phyloP scores from a whole-genome alignment of 2,888 invertebrate genomes.

The Tineola bisselliella region DNA sequence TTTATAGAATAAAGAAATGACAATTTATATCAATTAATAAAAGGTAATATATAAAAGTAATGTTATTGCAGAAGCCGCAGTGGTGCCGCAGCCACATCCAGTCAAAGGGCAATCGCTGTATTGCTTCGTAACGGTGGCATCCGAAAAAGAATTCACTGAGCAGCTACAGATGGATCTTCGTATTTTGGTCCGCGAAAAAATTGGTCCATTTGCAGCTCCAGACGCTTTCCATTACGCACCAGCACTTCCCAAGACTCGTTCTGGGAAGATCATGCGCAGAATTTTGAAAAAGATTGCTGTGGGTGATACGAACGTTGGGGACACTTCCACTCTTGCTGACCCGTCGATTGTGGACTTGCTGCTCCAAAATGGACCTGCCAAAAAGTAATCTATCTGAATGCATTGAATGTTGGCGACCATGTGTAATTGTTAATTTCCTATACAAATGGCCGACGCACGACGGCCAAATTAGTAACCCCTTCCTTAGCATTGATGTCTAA shows the following conservation, averaged over 20 bases:
- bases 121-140: conserved; percentile 92
- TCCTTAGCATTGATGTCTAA: background rate
- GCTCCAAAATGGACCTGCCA: conserved; percentile 74
- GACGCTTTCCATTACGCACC: conserved; percentile 95
- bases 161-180: conserved; percentile 77
- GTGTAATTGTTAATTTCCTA: background rate
- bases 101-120: conserved; percentile 98
- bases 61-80: conserved; percentile 85
- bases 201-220: conserved; percentile 96
- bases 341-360: conserved; percentile 85
- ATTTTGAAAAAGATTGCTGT: conserved; percentile 93
- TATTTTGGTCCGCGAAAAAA: conserved; percentile 84
- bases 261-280: conserved; percentile 98
- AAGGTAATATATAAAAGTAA: background rate
- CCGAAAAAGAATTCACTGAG: conserved; percentile 75
- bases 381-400: background rate
- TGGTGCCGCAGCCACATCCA: conserved; percentile 92
- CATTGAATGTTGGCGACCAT: conserved; percentile 1
- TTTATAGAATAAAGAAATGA: background rate
- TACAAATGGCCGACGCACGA: background rate
- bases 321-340: conserved; percentile 93
- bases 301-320: conserved; percentile 90
- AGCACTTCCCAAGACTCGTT: conserved; percentile 94
- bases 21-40: background rate
- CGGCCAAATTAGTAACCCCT: background rate